Evolutionary conservation across 2,113 vertebrate species (phyloP).

Genomic region (Hirundichthys speculiger): DNA sequence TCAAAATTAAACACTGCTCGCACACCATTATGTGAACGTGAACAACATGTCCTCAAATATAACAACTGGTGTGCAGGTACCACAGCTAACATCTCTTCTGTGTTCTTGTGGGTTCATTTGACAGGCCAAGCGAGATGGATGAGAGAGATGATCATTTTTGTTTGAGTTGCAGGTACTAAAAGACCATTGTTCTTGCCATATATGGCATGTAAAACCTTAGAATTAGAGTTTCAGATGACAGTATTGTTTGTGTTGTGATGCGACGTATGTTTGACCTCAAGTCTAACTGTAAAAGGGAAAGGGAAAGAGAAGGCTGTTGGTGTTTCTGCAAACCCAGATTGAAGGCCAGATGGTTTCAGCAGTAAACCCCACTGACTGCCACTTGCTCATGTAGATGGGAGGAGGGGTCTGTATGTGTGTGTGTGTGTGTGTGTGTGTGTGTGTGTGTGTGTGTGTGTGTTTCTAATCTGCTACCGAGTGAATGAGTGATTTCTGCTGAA

Average conservation of each 20-base stretch:
- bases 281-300: conserved; percentile 25
- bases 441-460: background rate
- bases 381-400: conserved; percentile 35
- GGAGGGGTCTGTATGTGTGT: conserved; percentile 19
- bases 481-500: conserved; percentile 27
- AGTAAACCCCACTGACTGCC: conserved; percentile 52
- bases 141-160: too few species aligned
- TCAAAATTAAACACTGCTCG: too few species aligned
- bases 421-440: conserved; percentile 23
- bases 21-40: too few species aligned
- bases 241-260: background rate
- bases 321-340: conserved; percentile 57
- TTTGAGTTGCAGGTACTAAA: too few species aligned
- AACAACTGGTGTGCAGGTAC: too few species aligned
- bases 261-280: conserved; percentile 17
- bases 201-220: too few species aligned
- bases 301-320: conserved; percentile 32
- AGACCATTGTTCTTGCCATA: too few species aligned
- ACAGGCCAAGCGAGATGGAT: too few species aligned
- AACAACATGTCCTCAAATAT: too few species aligned
- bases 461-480: conserved; percentile 51
- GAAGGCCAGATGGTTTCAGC: conserved; percentile 75
- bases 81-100: too few species aligned
- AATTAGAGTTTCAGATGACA: too few species aligned
- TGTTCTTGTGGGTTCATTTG: too few species aligned